A percentile compares a stretch with the other conserved stretches of the same genome.
Conservation (phyloP, 2,113 vertebrate genomes). For the Epinephelus cyanopodus region DNA sequence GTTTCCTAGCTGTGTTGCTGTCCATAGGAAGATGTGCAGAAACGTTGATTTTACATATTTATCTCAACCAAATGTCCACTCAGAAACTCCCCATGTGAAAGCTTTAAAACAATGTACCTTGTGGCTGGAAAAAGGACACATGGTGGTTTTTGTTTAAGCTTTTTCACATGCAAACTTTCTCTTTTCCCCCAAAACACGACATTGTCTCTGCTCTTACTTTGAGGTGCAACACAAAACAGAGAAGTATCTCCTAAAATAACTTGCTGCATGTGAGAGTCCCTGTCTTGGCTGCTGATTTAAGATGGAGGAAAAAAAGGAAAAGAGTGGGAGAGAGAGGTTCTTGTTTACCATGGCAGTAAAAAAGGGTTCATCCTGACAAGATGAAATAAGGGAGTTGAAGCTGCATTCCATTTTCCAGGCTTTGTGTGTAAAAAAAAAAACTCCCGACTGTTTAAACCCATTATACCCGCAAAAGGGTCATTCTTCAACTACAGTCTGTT, state of each 20-base stretch:
- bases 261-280: constrained; percentile 9
- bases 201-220: constrained; percentile 10
- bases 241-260: constrained; percentile 34
- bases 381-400: constrained; percentile 61
- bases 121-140: background rate
- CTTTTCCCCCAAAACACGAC: background rate
- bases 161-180: background rate
- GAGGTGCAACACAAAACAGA: constrained; percentile 16
- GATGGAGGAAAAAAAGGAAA: constrained; percentile 17
- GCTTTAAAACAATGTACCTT: background rate
- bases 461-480: background rate
- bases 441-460: background rate
- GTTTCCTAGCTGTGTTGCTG: constrained; percentile 33
- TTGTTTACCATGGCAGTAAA: constrained; percentile 67
- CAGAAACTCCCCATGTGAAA: background rate
- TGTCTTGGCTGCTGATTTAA: constrained; percentile 48
- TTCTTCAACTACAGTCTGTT: no score
- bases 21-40: constrained; percentile 30
- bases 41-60: constrained; percentile 16
- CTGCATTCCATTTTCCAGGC: constrained; percentile 52
- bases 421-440: constrained; percentile 21
- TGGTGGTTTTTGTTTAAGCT: background rate
- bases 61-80: background rate
- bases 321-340: constrained; percentile 49
- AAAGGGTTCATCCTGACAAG: constrained; percentile 63